phyloP scores from a whole-genome alignment of 1,140 invertebrate genomes.

The Anthonomus grandis region DNA sequence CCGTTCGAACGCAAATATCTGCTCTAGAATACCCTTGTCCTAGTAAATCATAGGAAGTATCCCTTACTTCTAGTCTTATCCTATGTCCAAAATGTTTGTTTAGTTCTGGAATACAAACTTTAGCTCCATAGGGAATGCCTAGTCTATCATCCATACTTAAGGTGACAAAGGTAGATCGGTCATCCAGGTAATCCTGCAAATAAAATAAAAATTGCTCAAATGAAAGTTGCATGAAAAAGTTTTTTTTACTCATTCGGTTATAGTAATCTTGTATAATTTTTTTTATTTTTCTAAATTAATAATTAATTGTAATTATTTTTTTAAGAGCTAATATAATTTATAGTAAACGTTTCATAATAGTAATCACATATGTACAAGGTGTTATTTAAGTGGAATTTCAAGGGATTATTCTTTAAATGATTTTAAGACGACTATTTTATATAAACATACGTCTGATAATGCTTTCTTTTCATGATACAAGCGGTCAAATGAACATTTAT shows the following conservation, averaged over 20 bases:
- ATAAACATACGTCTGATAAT: too few species aligned
- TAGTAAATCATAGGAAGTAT: conserved; percentile 46
- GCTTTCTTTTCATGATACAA: too few species aligned
- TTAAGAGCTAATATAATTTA: too few species aligned
- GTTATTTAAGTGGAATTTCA: too few species aligned
- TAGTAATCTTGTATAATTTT: too few species aligned
- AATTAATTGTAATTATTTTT: too few species aligned
- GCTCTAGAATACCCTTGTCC: conserved; percentile 48
- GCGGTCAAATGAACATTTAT: too few species aligned
- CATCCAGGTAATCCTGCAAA: conserved; percentile 53
- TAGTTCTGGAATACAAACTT: conserved; percentile 52
- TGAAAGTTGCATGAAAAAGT: neutral
- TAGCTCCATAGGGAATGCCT: conserved; percentile 49
- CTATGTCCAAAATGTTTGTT: conserved; percentile 51
- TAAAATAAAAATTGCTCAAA: neutral
- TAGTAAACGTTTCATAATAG: too few species aligned
- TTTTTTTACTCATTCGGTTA: too few species aligned
- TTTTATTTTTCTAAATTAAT: neutral
- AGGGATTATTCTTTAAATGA: too few species aligned
- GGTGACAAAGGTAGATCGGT: conserved; percentile 50
- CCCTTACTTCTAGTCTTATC: conserved; percentile 48
- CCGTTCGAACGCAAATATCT: conserved; percentile 54
- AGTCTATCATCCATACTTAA: conserved; percentile 51
- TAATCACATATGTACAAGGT: too few species aligned
- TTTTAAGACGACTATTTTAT: too few species aligned